These are phyloP conservation scores for Ochotona curzoniae DNA, from an alignment of 2,113 vertebrate species.

Conservation along the genomic window DNA sequence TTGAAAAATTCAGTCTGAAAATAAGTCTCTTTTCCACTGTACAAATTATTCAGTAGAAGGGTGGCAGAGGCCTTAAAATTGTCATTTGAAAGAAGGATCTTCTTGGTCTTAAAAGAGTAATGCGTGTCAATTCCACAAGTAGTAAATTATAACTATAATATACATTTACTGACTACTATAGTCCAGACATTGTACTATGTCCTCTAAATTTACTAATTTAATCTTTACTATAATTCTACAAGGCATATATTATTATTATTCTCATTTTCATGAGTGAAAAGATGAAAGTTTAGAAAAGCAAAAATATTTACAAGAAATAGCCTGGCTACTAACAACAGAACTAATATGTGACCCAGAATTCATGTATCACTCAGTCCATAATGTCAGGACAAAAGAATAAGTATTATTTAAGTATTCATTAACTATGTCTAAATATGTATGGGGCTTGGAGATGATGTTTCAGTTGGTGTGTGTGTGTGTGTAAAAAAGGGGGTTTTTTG, in stretches of 20 bases:
- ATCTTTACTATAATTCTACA: constrained; percentile 11
- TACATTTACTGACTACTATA: neutral
- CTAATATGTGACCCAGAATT: neutral
- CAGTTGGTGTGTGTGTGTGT: neutral
- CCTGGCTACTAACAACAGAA: neutral
- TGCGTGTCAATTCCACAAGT: constrained; percentile 63
- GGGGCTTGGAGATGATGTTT: neutral
- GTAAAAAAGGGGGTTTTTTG: neutral
- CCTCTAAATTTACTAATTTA: neutral
- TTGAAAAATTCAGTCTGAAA: constrained; percentile 16
- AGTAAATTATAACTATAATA: constrained; percentile 7
- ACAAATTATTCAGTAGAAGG: neutral
- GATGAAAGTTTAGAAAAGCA: neutral
- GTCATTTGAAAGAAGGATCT: neutral
- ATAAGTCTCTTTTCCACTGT: constrained; percentile 39
- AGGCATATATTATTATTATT: neutral
- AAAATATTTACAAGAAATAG: neutral
- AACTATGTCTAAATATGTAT: neutral
- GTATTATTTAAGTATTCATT: constrained; percentile 32
- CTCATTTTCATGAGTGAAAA: constrained; percentile 30
- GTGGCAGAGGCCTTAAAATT: neutral
- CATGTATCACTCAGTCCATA: constrained; percentile 7
- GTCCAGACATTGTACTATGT: neutral
- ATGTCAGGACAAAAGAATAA: constrained; percentile 35
- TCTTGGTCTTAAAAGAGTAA: constrained; percentile 44